phyloP scores from a whole-genome alignment of 1,140 invertebrate species.

The Solenopsis fugax region DNA sequence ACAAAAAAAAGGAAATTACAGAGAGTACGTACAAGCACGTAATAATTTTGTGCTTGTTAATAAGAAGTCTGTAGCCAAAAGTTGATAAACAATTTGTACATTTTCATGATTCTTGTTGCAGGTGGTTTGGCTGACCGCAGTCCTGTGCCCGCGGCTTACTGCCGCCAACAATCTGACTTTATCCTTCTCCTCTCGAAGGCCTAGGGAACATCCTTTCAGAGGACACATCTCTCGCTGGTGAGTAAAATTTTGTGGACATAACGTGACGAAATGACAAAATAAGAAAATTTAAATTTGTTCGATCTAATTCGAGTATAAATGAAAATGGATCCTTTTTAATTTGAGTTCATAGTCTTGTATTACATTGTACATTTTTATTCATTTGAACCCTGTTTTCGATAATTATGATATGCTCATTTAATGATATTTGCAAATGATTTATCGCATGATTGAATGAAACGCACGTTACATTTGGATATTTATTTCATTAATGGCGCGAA shows the following conservation, averaged over 20 bases:
- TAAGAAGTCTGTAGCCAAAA: too few relatives aligned
- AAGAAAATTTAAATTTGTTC: not conserved
- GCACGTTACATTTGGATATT: slow-evolving; percentile 13
- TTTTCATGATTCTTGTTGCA: slow-evolving; percentile 68
- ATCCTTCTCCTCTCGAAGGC: slow-evolving; percentile 80
- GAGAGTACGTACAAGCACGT: too few relatives aligned
- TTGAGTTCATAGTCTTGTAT: not conserved
- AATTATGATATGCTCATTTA: slow-evolving; percentile 28
- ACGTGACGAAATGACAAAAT: not conserved
- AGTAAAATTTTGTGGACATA: slow-evolving; percentile 29
- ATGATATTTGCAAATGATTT: slow-evolving; percentile 2
- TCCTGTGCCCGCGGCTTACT: slow-evolving; percentile 84
- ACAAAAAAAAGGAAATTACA: too few relatives aligned
- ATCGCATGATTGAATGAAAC: not conserved
- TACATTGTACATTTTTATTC: not conserved
- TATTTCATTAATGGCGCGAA: slow-evolving; percentile 44
- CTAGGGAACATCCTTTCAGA: slow-evolving; percentile 81
- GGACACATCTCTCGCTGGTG: slow-evolving; percentile 81
- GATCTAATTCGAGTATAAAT: not conserved
- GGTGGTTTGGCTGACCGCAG: slow-evolving; percentile 87
- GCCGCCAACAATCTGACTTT: slow-evolving; percentile 85
- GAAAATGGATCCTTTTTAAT: not conserved
- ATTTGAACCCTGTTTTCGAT: not conserved
- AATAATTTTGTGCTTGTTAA: too few relatives aligned
- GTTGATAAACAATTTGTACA: not conserved